These are phyloP conservation scores for Chrysopilus asiliformis DNA, from an alignment of 2,888 invertebrate species.

Conservation along the genomic window DNA sequence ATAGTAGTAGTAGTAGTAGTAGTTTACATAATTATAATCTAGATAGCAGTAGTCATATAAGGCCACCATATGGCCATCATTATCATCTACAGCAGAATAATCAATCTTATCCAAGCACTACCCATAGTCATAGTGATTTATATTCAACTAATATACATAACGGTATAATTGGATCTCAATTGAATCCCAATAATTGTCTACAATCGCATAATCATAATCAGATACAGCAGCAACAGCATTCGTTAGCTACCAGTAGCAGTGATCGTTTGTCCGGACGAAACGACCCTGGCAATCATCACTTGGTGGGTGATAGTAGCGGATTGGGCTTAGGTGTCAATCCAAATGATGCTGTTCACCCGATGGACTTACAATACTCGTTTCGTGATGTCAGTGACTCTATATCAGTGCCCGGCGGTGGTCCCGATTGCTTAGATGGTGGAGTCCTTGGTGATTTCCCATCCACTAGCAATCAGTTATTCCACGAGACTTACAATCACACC, in stretches of 20 bases:
- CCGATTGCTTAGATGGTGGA: constrained; percentile 2
- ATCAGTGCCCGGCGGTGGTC: not conserved
- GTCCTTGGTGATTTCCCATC: constrained; percentile 6
- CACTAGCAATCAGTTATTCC: constrained; percentile 7
- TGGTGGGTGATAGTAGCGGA: not conserved
- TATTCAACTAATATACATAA: not conserved
- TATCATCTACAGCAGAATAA: not conserved
- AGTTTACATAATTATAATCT: constrained; percentile 10
- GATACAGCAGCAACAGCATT: constrained; percentile 6
- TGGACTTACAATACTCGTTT: constrained; percentile 17
- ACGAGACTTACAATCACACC: constrained; percentile 8
- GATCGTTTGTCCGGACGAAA: too few species aligned
- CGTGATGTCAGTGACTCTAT: constrained; percentile 12
- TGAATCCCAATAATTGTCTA: not conserved
- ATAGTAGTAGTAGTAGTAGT: constrained; percentile 3
- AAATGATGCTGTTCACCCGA: constrained; percentile 7
- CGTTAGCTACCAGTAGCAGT: not conserved
- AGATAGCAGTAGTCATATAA: constrained; percentile 9
- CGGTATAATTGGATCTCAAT: not conserved
- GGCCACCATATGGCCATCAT: constrained; percentile 6
- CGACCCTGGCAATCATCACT: too few species aligned
- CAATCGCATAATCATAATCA: not conserved
- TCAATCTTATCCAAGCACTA: not conserved
- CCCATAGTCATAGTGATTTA: not conserved
- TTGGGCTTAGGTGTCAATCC: not conserved